phyloP scores from a whole-genome alignment of 2,888 invertebrate species.

The Dryadula phaetusa region DNA sequence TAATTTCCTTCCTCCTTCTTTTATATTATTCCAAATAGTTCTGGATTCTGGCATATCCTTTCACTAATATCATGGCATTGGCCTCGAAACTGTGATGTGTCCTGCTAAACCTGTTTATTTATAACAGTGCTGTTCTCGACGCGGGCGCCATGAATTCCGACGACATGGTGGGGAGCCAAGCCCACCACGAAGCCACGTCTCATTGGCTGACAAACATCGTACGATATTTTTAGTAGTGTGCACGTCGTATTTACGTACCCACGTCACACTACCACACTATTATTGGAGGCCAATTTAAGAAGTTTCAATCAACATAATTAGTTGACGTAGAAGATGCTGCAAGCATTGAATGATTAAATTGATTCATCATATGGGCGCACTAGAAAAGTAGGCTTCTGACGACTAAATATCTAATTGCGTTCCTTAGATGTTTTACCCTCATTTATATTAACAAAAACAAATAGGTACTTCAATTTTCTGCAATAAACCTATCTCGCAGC shows the following conservation, averaged over 20 bases:
- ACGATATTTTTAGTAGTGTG: conserved; percentile 75
- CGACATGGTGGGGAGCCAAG: conserved; percentile 78
- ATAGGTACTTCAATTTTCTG: not conserved
- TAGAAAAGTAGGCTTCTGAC: conserved; percentile 74
- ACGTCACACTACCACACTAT: conserved; percentile 64
- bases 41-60: conserved; percentile 35
- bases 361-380: conserved; percentile 62
- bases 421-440: conserved; percentile 56
- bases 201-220: conserved; percentile 77
- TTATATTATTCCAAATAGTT: conserved; percentile 6
- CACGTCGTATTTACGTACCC: conserved; percentile 48
- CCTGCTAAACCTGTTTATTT: conserved; percentile 77
- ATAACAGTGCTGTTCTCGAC: conserved; percentile 78
- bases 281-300: conserved; percentile 74
- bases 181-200: conserved; percentile 69
- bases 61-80: conserved; percentile 61
- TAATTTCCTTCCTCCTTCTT: not conserved
- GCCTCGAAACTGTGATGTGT: conserved; percentile 66
- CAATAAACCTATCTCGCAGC: not conserved
- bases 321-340: conserved; percentile 52
- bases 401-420: conserved; percentile 50
- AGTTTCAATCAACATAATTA: conserved; percentile 57
- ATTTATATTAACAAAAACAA: conserved; percentile 30
- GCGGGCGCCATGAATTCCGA: conserved; percentile 68
- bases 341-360: conserved; percentile 60